Evolutionary conservation across 2,797 vertebrate genomes (phyloP).

Genomic region (Catharus ustulatus): DNA sequence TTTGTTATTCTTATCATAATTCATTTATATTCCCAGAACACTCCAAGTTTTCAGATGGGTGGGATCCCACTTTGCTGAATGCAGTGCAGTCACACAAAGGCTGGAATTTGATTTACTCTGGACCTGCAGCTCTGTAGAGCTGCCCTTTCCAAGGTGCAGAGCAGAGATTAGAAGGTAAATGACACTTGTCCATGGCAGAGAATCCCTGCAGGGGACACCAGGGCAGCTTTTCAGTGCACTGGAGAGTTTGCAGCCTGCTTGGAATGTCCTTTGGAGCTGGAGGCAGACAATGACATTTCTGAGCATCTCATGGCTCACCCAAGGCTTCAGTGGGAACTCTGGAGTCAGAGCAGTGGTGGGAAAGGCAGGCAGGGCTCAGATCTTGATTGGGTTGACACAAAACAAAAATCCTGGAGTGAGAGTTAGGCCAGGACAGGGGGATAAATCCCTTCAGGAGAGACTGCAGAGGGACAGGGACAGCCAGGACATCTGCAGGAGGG

Average conservation of each 20-base stretch:
- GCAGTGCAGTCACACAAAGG: background rate
- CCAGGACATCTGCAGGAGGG: background rate
- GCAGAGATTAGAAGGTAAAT: conserved; percentile 19
- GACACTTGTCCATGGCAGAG: background rate
- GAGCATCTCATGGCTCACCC: background rate
- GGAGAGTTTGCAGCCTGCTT: background rate
- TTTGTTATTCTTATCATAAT: conserved; percentile 41
- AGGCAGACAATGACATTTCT: background rate
- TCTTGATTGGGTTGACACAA: background rate
- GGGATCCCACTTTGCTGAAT: background rate
- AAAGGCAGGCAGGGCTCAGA: background rate
- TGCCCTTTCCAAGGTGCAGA: conserved; percentile 32
- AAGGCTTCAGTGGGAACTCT: background rate
- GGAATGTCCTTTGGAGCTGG: background rate
- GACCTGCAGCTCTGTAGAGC: background rate
- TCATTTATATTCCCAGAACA: background rate
- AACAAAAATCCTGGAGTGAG: background rate
- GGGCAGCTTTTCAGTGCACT: background rate
- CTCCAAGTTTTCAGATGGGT: background rate
- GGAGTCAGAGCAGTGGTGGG: background rate
- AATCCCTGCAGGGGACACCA: background rate
- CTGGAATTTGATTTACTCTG: background rate
- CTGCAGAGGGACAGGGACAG: background rate
- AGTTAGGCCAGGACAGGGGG: background rate
- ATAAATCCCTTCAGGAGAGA: background rate